A percentile compares a stretch with the other conserved stretches of the same genome.
These are phyloP conservation scores for Drosophila meridionalis DNA, from an alignment of 2,888 invertebrate genomes.

Conservation along the genomic window DNA sequence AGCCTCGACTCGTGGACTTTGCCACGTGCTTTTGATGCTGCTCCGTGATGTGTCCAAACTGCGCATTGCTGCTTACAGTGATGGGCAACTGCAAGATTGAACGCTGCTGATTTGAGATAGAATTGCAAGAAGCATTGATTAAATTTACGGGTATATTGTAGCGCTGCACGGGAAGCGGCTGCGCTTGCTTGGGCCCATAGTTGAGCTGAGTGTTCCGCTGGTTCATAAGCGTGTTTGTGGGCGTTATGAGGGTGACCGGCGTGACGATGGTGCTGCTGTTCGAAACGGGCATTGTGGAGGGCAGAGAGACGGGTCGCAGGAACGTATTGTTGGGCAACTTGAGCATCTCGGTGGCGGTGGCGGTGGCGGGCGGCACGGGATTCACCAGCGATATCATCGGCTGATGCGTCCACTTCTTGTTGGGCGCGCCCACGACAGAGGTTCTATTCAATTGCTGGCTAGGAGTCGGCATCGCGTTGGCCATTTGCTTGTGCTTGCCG, in stretches of 20 bases:
- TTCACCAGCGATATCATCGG: conserved; percentile 52
- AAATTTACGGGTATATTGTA: conserved; percentile 81
- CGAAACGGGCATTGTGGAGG: conserved; percentile 40
- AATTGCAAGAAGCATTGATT: neutral
- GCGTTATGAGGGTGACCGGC: conserved; percentile 46
- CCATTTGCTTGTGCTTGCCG: conserved; percentile 29
- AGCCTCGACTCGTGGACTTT: conserved; percentile 54
- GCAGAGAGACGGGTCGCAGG: conserved; percentile 71
- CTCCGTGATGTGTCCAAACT: conserved; percentile 58
- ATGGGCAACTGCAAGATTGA: conserved; percentile 75
- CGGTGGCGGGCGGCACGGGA: conserved; percentile 45
- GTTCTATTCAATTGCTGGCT: conserved; percentile 38
- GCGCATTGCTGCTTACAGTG: conserved; percentile 59
- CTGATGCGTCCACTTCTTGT: conserved; percentile 63
- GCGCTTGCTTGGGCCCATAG: conserved; percentile 46
- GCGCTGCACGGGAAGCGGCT: conserved; percentile 73
- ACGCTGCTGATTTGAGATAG: neutral
- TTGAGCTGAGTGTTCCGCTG: conserved; percentile 42
- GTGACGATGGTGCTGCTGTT: conserved; percentile 35
- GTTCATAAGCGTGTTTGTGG: conserved; percentile 36
- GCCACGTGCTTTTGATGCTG: conserved; percentile 58
- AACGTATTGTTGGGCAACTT: conserved; percentile 83
- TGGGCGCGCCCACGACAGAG: conserved; percentile 12
- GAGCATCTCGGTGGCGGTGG: conserved; percentile 70
- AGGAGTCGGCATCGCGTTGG: conserved; percentile 7